These are phyloP conservation scores for Calidris pygmaea DNA, from an alignment of 2,113 vertebrate genomes.

Conservation along the genomic window DNA sequence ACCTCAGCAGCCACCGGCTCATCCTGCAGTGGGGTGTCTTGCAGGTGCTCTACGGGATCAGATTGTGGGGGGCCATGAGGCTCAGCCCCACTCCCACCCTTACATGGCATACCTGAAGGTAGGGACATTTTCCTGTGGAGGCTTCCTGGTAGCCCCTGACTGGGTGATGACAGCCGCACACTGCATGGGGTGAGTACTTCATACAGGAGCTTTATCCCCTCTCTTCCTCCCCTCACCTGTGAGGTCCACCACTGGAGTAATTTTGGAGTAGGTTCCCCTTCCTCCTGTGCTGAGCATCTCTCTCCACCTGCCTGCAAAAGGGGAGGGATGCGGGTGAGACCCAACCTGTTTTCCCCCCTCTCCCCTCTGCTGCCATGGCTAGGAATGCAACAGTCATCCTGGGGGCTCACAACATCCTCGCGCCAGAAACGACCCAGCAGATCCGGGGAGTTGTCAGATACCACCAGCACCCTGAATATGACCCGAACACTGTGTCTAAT, in stretches of 20 bases:
- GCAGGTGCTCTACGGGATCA: neutral
- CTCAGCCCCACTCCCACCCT: constrained; percentile 49
- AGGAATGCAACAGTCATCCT: constrained; percentile 37
- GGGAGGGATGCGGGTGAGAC: neutral
- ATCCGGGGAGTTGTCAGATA: neutral
- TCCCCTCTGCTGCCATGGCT: neutral
- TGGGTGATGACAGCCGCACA: constrained; percentile 67
- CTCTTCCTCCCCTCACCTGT: neutral
- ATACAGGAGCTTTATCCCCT: rapidly evolving
- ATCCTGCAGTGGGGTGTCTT: neutral
- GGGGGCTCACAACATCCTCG: constrained; percentile 27
- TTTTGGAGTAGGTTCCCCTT: neutral
- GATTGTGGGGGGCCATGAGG: constrained; percentile 54
- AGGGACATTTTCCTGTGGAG: rapidly evolving
- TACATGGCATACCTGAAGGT: constrained; percentile 42
- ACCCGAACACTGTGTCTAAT: rapidly evolving
- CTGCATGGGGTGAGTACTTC: constrained; percentile 48
- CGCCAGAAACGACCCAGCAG: constrained; percentile 40
- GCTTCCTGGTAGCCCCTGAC: constrained; percentile 52
- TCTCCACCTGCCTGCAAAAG: neutral
- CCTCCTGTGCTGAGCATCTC: neutral
- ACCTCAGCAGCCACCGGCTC: neutral
- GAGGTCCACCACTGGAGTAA: neutral
- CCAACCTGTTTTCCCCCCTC: too few species aligned
- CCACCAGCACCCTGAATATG: neutral